Evolutionary conservation across 2,888 invertebrate genomes (phyloP), one percentile per base, ranked within the genome.

Genomic region (Priapulus caudatus): DNA sequence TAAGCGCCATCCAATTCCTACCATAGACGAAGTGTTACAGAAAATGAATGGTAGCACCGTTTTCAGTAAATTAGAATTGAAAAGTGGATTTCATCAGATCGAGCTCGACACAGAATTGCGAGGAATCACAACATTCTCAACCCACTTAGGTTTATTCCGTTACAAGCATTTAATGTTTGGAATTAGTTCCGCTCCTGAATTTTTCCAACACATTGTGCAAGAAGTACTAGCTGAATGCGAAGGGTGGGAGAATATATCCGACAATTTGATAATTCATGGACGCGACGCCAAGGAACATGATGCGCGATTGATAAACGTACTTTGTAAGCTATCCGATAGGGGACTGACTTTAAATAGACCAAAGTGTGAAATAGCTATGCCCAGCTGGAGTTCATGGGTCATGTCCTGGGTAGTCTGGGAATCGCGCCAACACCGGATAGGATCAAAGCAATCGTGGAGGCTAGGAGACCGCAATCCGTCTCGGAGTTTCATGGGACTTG

Each of bases 71-170:
- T 43, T 63, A 3, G 63, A 63, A 49, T 50, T 63, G 0, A 59
- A 56, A 43, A 55, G 50, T 53, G 61, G 57, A 0, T 64, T 57
- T 47, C 60, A 61, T 33, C 59, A 63, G 24, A 51, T 60, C 1
- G 61, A 61, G 43, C 45, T 61, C 5, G 45, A 49, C 4, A 54
- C 56, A 22, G 55, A 56, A 18, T 61, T 59, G 3, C 45, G 61
- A 3, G 54, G 56, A 2, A 61, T 63, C 2, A 61, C 62, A 15
- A 59, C 61, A 20, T 63, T 62, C 49, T 50, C 58, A 15, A 62
- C 60, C 10, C 57, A 61, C 20, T 55, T 47, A 24, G 58, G 57
- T 4, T 24, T 58, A 2, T 59, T 49, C 45, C 21, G 61, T n/a
- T 62, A 57, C 43, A 57, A 57, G 50, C 20, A 58, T 3, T 47